Evolutionary conservation across 2,113 vertebrate genomes (phyloP).

Genomic region (Capreolus pygargus): DNA sequence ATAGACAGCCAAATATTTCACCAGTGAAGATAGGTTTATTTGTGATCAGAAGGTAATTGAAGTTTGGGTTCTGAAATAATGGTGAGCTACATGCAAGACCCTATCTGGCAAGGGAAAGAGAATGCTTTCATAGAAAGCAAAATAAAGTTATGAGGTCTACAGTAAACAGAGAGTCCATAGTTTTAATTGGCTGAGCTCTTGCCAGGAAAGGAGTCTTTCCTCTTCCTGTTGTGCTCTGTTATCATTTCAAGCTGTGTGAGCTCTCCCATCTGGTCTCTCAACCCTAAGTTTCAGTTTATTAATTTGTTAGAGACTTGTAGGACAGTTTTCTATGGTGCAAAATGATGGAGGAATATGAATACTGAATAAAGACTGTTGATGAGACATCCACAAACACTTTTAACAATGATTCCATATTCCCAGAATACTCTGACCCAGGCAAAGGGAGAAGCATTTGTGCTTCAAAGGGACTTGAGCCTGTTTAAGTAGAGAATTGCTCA

Average conservation of each 20-base stretch:
- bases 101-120: neutral
- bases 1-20: neutral
- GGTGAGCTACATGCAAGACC: neutral
- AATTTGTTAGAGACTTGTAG: neutral
- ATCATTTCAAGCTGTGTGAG: neutral
- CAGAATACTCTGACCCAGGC: neutral
- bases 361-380: neutral
- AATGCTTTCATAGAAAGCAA: neutral
- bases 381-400: neutral
- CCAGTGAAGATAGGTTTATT: neutral
- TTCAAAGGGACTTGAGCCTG: neutral
- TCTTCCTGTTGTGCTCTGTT: neutral
- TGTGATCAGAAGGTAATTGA: neutral
- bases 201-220: neutral
- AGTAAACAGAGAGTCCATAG: neutral
- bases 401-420: neutral
- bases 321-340: neutral
- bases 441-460: neutral
- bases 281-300: neutral
- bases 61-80: neutral
- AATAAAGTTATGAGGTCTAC: neutral
- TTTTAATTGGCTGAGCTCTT: neutral
- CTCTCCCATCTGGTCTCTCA: neutral
- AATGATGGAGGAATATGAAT: neutral
- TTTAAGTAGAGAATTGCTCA: constrained; percentile 21